Evolutionary conservation across 2,888 invertebrate species (phyloP), one percentile per base, ranked within the genome.

Genomic region (Esperia sulphurella): DNA sequence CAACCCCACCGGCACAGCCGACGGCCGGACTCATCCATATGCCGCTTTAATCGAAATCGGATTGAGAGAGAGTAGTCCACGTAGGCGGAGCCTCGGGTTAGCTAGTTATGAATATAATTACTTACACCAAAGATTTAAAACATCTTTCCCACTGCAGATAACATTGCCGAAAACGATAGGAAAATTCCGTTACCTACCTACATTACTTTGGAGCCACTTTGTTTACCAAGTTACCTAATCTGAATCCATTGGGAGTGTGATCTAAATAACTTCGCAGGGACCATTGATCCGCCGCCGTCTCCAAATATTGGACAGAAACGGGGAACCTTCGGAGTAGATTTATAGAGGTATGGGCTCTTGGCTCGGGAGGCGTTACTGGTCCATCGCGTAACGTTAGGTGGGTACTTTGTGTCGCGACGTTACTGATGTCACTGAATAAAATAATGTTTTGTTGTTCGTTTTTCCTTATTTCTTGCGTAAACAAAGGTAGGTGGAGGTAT

Each of bases 241-340:
- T 10, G 12, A 41, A 41, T 10, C 29, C n/a, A 41, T 29, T 14
- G 33, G 14, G 12, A 14, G 33, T 35, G 8, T 14, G 43, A n/a
- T 14, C 40, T 43, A 39, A 43, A 43, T 43, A 55, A 53, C 28
- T 48, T 39, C 13, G 46, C 45, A 58, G 55, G 50, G 62, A 61
- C 55, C 70, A 71, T 69, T 69, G 69, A 71, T 68, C 70, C 70
- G 53, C 70, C 70, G 53, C 40, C 59, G 67, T 63, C 64, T 56
- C 62, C 69, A 67, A 72, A 71, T 75, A 73, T 71, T 62, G 70
- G 69, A 59, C 61, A 68, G 60, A 61, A 58, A 54, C 59, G 61
- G 58, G n/a, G 61, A 71, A 68, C 69, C 71, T 45, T 70, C 63
- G 60, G 56, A 58, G 64, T 65, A 72, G 72, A 76, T 76, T 76